These are phyloP conservation scores for Philaenus spumarius DNA, from an alignment of 1,140 invertebrate genomes.

Conservation along the genomic window DNA sequence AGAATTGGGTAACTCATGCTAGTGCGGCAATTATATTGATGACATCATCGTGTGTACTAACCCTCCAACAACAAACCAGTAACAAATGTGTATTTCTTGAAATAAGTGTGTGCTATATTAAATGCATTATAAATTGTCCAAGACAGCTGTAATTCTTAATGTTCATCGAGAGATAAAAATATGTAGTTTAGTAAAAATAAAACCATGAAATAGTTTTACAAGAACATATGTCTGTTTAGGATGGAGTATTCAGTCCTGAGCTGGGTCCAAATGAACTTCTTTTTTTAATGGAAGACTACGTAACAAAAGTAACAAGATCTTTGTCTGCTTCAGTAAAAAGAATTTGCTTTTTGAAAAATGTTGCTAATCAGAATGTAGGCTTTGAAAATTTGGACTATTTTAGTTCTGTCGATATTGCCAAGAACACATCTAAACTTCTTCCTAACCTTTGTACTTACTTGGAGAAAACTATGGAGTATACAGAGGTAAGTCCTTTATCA, in stretches of 20 bases:
- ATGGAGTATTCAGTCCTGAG: constrained; percentile 29
- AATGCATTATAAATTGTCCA: no score
- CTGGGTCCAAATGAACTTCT: constrained; percentile 41
- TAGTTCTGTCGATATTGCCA: constrained; percentile 21
- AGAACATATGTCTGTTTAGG: constrained; percentile 18
- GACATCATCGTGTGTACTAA: no score
- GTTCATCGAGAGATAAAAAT: no score
- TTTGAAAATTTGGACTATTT: constrained; percentile 26
- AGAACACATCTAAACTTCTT: constrained; percentile 28
- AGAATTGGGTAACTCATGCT: no score
- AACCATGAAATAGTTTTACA: no score
- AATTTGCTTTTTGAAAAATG: constrained; percentile 20
- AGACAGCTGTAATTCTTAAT: no score
- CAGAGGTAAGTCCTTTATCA: constrained; percentile 33
- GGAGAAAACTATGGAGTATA: constrained; percentile 31
- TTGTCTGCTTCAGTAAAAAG: constrained; percentile 20
- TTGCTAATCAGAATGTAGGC: constrained; percentile 10
- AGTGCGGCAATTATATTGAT: no score
- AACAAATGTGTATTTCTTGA: no score
- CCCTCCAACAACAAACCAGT: no score
- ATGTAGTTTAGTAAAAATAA: no score
- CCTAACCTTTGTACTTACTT: constrained; percentile 30
- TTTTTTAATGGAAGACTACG: constrained; percentile 43
- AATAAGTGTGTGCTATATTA: no score
- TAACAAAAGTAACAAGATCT: constrained; percentile 39